phyloP scores from a whole-genome alignment of 2,888 invertebrate genomes.

The Cybosia mesomella region DNA sequence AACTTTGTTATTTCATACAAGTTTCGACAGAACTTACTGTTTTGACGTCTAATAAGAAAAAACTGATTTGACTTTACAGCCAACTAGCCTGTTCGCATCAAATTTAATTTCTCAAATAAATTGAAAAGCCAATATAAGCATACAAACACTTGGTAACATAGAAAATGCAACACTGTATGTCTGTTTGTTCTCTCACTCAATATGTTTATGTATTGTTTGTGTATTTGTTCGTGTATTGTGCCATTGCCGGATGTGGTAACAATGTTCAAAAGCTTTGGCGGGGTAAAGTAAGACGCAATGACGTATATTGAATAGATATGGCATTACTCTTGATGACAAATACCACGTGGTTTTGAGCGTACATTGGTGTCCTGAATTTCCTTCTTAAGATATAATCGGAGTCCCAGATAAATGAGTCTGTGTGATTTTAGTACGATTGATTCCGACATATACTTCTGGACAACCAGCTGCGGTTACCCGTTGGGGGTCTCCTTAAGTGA shows the following conservation, averaged over 20 bases:
- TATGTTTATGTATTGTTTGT: conserved; percentile 2
- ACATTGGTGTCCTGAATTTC: too few species aligned
- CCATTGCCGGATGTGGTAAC: conserved; percentile 20
- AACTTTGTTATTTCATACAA: too few species aligned
- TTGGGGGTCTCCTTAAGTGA: too few species aligned
- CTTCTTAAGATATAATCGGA: too few species aligned
- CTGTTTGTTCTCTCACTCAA: not conserved
- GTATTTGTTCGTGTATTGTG: conserved; percentile 14
- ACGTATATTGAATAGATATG: conserved; percentile 8
- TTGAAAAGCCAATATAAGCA: not conserved
- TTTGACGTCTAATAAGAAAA: too few species aligned
- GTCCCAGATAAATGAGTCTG: too few species aligned
- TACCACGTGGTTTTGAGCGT: not conserved
- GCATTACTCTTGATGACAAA: not conserved
- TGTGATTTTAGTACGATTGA: too few species aligned
- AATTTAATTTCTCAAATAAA: not conserved
- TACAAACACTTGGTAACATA: not conserved
- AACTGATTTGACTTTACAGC: too few species aligned
- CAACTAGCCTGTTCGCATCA: too few species aligned
- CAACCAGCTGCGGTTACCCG: too few species aligned
- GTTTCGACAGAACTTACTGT: too few species aligned
- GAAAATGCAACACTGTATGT: not conserved
- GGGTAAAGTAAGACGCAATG: conserved; percentile 1
- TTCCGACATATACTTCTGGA: too few species aligned
- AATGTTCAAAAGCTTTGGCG: conserved; percentile 17